These are phyloP conservation scores for Actinia tenebrosa DNA, from an alignment of 64 coral and sea anemone species.

Conservation along the genomic window DNA sequence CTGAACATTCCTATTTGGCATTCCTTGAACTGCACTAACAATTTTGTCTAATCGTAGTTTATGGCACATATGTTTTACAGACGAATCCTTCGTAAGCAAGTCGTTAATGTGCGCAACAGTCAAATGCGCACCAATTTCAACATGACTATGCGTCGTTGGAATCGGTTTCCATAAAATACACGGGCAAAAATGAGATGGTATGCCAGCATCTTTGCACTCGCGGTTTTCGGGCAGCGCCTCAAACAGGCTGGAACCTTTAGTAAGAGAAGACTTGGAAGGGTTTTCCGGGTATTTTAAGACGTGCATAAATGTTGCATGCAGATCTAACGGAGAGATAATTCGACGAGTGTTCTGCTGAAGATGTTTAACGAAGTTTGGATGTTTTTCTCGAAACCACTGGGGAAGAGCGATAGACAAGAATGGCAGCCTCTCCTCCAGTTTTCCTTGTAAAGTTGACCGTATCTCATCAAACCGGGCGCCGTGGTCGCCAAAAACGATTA, in stretches of 20 bases:
- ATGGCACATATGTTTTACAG: constrained; percentile 23
- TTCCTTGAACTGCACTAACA: constrained; percentile 61
- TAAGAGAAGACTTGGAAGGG: constrained; percentile 59
- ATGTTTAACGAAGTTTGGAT: constrained; percentile 50
- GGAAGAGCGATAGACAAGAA: constrained; percentile 76
- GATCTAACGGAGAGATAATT: constrained; percentile 78
- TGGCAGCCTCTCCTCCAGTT: constrained; percentile 75
- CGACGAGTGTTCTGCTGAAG: constrained; percentile 51
- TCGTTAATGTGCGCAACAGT: constrained; percentile 54
- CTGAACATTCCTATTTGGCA: constrained; percentile 61
- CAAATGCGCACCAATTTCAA: constrained; percentile 42
- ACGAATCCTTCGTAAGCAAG: constrained; percentile 5
- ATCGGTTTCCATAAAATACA: constrained; percentile 72
- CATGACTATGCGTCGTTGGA: constrained; percentile 48
- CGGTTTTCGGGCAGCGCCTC: constrained; percentile 46
- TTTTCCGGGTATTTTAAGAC: constrained; percentile 66
- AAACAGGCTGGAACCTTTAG: constrained; percentile 52
- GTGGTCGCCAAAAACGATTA: constrained; percentile 85
- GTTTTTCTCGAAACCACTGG: constrained; percentile 42
- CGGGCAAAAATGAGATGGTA: constrained; percentile 82
- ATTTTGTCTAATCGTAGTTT: constrained; percentile 41
- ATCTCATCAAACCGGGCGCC: constrained; percentile 75
- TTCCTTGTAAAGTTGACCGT: constrained; percentile 76
- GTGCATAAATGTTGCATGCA: constrained; percentile 93
- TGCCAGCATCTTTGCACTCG: constrained; percentile 64